phyloP scores from a whole-genome alignment of 2,113 vertebrate genomes.

The Ivindomyrus marchei region DNA sequence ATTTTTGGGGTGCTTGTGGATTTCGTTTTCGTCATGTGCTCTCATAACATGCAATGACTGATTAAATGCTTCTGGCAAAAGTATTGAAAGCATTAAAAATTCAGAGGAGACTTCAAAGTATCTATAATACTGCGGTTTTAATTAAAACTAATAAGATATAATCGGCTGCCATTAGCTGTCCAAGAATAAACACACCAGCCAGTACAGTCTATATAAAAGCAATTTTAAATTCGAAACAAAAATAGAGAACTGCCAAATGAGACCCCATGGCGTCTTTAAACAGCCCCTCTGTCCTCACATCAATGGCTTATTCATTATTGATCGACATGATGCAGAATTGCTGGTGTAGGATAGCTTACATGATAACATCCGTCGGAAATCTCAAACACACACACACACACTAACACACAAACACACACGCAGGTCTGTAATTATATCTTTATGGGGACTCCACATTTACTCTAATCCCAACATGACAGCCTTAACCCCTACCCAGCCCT shows the following conservation, averaged over 20 bases:
- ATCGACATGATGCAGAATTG: background rate
- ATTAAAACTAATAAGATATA: background rate
- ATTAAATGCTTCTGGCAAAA: background rate
- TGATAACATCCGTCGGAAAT: background rate
- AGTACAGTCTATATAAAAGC: background rate
- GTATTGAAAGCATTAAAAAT: background rate
- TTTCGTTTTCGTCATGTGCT: background rate
- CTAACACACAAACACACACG: background rate
- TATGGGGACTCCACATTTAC: background rate
- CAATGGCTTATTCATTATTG: slow-evolving; percentile 6
- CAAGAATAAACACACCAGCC: background rate
- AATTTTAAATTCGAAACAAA: slow-evolving; percentile 21
- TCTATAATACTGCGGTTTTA: background rate
- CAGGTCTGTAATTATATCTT: background rate
- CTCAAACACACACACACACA: background rate
- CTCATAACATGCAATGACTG: background rate
- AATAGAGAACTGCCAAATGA: background rate
- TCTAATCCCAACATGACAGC: background rate
- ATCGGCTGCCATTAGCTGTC: background rate
- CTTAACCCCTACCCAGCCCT: background rate
- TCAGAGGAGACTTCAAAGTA: background rate
- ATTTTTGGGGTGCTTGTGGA: background rate
- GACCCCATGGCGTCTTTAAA: background rate
- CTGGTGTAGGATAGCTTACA: background rate
- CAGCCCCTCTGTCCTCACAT: background rate